These are phyloP conservation scores for Anguilla marmorata DNA, from an alignment of 2,797 vertebrate species.

Conservation along the genomic window DNA sequence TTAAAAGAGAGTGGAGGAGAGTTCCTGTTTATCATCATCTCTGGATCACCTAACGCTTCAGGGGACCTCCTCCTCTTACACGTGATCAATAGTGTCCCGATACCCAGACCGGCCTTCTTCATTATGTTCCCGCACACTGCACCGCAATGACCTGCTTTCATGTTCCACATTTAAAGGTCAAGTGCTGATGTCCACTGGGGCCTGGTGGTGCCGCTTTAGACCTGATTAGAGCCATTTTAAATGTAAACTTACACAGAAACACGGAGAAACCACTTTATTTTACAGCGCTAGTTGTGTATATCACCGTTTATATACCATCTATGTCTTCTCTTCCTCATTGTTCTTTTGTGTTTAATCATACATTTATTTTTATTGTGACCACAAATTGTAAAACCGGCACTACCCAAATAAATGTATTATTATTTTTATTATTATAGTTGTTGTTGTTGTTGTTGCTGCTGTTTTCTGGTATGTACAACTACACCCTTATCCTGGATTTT, in stretches of 20 bases:
- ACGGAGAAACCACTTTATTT: neutral
- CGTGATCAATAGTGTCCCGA: neutral
- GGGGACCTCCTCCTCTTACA: neutral
- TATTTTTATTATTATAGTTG: neutral
- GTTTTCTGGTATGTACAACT: neutral
- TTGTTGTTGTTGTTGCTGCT: neutral
- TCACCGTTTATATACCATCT: neutral
- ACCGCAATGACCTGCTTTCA: neutral
- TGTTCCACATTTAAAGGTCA: constrained; percentile 5
- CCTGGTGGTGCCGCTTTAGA: neutral
- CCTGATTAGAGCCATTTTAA: neutral
- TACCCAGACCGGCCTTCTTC: neutral
- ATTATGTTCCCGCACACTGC: neutral
- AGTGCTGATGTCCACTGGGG: neutral
- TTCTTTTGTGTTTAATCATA: neutral
- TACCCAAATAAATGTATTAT: neutral
- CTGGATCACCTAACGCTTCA: neutral
- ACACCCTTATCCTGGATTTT: too few relatives aligned
- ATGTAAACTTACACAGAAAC: neutral
- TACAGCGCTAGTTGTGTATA: neutral
- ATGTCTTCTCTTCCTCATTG: neutral
- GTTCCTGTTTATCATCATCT: neutral
- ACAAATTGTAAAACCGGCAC: neutral
- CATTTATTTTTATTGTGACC: neutral
- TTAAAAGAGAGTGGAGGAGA: neutral